phyloP scores from a whole-genome alignment of 53 echinoderm and acorn worm genomes.

The Arbacia lixula region DNA sequence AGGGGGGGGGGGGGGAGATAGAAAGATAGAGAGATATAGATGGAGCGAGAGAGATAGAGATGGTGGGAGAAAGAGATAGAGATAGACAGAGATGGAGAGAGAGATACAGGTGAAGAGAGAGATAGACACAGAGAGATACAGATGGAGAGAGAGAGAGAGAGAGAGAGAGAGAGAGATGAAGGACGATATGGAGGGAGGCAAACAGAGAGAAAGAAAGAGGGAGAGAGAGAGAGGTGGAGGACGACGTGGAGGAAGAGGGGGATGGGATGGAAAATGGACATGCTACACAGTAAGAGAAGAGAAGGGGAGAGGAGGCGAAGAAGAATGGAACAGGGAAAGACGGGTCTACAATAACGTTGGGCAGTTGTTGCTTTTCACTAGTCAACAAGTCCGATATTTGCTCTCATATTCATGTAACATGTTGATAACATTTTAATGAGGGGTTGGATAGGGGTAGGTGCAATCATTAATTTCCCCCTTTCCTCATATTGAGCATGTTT shows the following conservation, averaged over 20 bases:
- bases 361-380: no score
- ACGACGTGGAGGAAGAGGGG: not conserved
- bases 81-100: not conserved
- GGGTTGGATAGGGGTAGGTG: no score
- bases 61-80: not conserved
- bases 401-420: no score
- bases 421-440: no score
- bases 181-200: not conserved
- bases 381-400: no score
- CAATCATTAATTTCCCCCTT: no score
- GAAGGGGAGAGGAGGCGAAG: not conserved
- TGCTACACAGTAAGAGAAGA: no score
- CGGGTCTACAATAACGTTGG: no score
- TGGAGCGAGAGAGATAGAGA: not conserved
- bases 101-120: not conserved
- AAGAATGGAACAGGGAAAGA: not conserved
- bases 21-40: not conserved
- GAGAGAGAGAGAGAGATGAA: not conserved
- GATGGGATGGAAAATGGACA: no score
- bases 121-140: not conserved
- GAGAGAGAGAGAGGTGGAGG: not conserved
- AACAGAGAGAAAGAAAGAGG: not conserved
- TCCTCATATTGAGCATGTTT: no score
- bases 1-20: not conserved
- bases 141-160: not conserved